A percentile compares a stretch with the other conserved stretches of the same genome.
These are phyloP conservation scores for Arrhopalites spinosus DNA, from an alignment of 2,888 invertebrate genomes.

Conservation along the genomic window DNA sequence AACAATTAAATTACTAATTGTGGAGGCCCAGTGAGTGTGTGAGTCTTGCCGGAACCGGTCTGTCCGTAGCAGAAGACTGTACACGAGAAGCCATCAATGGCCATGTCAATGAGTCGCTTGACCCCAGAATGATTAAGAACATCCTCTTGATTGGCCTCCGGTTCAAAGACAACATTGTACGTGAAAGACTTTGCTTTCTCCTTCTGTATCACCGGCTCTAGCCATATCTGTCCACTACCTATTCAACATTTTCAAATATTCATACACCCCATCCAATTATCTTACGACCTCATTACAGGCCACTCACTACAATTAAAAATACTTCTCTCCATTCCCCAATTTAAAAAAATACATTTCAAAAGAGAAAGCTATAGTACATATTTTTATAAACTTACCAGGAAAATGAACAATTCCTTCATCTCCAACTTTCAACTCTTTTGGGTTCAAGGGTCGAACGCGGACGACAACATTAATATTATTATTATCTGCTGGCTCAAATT, in stretches of 20 bases:
- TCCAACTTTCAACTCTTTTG: constrained; percentile 72
- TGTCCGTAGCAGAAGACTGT: constrained; percentile 96
- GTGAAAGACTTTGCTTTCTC: constrained; percentile 86
- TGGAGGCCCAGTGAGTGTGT: constrained; percentile 90
- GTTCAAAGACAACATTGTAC: constrained; percentile 93
- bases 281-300: no score
- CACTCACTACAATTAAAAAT: no score
- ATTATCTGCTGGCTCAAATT: constrained; percentile 57
- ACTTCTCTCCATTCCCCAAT: no score
- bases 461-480: constrained; percentile 90
- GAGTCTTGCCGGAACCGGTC: constrained; percentile 95
- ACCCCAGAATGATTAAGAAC: constrained; percentile 88
- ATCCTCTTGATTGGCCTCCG: constrained; percentile 82
- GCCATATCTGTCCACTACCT: constrained; percentile 82
- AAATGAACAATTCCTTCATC: constrained; percentile 77
- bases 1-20: constrained; percentile 71
- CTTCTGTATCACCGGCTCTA: constrained; percentile 53
- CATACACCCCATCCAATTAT: no score
- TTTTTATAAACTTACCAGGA: no score
- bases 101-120: constrained; percentile 89
- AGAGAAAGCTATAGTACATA: no score
- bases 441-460: constrained; percentile 82
- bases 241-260: no score
- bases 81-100: constrained; percentile 90
- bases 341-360: no score